Evolutionary conservation across 2,113 vertebrate species (phyloP).

Genomic region (Tringa solitaria): DNA sequence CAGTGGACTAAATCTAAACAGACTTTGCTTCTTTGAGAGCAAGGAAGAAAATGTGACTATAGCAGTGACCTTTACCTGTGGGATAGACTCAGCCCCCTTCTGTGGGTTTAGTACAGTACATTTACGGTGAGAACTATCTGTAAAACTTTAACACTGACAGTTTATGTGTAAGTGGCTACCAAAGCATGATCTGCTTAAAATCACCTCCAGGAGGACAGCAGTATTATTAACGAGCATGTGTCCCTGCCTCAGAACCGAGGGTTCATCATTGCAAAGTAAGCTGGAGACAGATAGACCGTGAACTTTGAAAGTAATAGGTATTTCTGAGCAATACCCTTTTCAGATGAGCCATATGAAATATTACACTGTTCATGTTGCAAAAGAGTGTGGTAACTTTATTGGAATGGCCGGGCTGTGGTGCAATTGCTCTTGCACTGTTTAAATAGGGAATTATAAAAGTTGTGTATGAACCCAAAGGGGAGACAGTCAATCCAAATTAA

Average conservation of each 20-base stretch:
- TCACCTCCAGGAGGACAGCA: not conserved
- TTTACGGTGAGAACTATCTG: not conserved
- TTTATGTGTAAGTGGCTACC: not conserved
- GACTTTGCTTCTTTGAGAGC: not conserved
- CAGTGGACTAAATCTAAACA: not conserved
- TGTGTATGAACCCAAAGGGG: not conserved
- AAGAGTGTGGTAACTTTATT: not conserved
- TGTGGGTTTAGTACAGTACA: not conserved
- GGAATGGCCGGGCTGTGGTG: fast-evolving
- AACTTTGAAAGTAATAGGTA: not conserved
- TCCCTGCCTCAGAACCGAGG: not conserved
- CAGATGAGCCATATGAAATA: not conserved
- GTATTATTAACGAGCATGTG: fast-evolving
- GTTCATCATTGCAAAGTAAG: not conserved
- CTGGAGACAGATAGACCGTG: not conserved
- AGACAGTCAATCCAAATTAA: not conserved
- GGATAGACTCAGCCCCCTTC: not conserved
- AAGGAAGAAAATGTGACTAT: not conserved
- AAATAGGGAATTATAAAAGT: not conserved
- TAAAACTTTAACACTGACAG: not conserved
- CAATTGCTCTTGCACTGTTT: not conserved
- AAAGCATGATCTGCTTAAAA: not conserved
- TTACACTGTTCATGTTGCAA: not conserved
- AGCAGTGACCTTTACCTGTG: not conserved
- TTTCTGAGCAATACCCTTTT: not conserved